Evolutionary conservation across 1,140 invertebrate species (phyloP).

Genomic region (Trichonephila clavipes): DNA sequence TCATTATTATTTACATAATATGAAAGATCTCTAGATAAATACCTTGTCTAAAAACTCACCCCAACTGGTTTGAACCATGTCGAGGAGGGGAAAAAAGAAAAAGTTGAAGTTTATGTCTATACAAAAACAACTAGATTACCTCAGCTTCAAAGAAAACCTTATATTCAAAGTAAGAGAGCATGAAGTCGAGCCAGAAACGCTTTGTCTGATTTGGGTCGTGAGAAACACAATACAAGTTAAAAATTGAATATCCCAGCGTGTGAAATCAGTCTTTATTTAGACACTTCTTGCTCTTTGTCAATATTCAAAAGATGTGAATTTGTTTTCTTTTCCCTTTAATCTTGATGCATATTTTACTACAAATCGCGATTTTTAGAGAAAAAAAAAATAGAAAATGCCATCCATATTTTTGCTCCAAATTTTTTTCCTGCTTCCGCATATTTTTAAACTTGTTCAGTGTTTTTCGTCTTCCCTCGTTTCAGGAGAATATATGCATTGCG

Average conservation of each 20-base stretch:
- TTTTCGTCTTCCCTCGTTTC: too few species aligned
- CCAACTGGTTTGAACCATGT: too few species aligned
- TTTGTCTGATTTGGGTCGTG: not conserved
- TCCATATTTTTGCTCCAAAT: not conserved
- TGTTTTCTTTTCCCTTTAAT: not conserved
- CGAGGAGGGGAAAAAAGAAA: not conserved
- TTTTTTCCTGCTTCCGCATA: constrained; percentile 11
- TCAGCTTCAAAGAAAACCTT: not conserved
- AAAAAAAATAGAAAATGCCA: not conserved
- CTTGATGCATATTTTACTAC: not conserved
- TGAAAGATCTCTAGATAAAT: too few species aligned
- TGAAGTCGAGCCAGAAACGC: not conserved
- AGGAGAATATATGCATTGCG: too few species aligned
- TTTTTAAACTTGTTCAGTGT: not conserved
- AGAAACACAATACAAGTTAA: constrained; percentile 21
- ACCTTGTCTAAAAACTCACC: too few species aligned
- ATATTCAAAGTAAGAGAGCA: not conserved
- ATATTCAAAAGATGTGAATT: not conserved
- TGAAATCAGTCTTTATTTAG: constrained; percentile 18
- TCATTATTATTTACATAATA: too few species aligned
- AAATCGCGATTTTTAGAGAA: not conserved
- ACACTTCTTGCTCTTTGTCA: not conserved
- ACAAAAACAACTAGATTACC: not conserved
- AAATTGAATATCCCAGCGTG: not conserved
- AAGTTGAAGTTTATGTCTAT: not conserved